Evolutionary conservation across 2,888 invertebrate genomes (phyloP).

Genomic region (Tetragonisca angustula): DNA sequence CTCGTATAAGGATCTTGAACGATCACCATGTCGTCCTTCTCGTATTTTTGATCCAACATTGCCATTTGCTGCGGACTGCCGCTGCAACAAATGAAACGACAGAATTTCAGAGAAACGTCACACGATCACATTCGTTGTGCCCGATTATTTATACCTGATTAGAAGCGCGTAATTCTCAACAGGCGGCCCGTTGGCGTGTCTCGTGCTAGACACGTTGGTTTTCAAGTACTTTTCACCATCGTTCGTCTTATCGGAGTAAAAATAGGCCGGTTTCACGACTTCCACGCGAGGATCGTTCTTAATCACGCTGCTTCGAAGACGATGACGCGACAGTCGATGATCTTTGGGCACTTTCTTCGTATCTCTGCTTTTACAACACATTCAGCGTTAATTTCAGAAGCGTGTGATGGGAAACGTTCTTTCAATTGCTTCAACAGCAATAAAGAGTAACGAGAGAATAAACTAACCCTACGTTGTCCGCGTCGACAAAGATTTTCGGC

Average conservation of each 20-base stretch:
- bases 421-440: background rate
- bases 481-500: constrained; percentile 1
- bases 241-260: constrained; percentile 23
- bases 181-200: background rate
- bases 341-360: constrained; percentile 14
- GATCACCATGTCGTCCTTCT: constrained; percentile 45
- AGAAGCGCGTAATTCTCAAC: constrained; percentile 44
- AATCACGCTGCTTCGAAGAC: constrained; percentile 20
- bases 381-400: background rate
- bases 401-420: background rate
- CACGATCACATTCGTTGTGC: no score
- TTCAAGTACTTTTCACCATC: constrained; percentile 34
- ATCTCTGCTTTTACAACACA: constrained; percentile 18
- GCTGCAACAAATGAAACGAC: constrained; percentile 23
- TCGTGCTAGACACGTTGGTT: background rate
- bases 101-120: background rate
- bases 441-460: no score
- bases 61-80: constrained; percentile 48
- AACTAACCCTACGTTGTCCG: constrained; percentile 32
- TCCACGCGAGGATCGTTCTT: constrained; percentile 12
- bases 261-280: background rate
- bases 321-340: constrained; percentile 18
- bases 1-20: constrained; percentile 32
- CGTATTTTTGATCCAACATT: constrained; percentile 46
- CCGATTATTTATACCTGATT: constrained; percentile 41